A percentile compares a stretch with the other conserved stretches of the same genome.
Evolutionary conservation across 2,113 vertebrate genomes (phyloP).

Genomic region (Leptobrachium ailaonicum): DNA sequence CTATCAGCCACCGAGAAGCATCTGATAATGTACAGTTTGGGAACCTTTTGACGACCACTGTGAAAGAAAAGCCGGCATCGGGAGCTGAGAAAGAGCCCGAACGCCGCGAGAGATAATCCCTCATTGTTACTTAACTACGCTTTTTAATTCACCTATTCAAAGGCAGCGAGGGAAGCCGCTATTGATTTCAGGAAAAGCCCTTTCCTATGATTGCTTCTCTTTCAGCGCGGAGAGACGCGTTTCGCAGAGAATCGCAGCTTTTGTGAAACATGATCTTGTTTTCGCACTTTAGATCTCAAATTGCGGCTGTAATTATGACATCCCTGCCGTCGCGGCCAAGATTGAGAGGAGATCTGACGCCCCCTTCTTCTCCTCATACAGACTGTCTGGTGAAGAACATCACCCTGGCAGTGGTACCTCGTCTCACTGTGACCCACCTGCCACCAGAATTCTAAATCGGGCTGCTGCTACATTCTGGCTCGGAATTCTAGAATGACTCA

Average conservation of each 20-base stretch:
- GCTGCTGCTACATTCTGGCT: background rate
- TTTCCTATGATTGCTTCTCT: background rate
- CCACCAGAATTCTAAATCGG: background rate
- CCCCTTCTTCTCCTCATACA: background rate
- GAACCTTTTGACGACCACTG: constrained; percentile 12
- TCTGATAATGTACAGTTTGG: background rate
- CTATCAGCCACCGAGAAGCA: background rate
- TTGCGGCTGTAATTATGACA: background rate
- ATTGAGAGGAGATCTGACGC: background rate
- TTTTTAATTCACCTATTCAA: background rate
- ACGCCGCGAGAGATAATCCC: background rate
- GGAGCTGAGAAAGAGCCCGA: background rate
- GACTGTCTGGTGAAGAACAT: background rate
- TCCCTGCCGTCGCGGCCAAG: background rate
- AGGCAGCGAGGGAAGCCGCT: background rate
- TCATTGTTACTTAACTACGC: background rate
- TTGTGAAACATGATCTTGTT: background rate
- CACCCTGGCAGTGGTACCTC: background rate
- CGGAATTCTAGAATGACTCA: background rate
- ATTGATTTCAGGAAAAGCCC: background rate
- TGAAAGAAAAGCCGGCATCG: background rate
- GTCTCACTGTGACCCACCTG: constrained; percentile 10
- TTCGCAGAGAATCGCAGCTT: background rate
- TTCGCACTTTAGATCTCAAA: background rate
- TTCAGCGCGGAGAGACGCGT: background rate